Evolutionary conservation across 2,888 invertebrate species (phyloP), one percentile per base, ranked within the genome.

Genomic region (Dicranocentrus wangi): DNA sequence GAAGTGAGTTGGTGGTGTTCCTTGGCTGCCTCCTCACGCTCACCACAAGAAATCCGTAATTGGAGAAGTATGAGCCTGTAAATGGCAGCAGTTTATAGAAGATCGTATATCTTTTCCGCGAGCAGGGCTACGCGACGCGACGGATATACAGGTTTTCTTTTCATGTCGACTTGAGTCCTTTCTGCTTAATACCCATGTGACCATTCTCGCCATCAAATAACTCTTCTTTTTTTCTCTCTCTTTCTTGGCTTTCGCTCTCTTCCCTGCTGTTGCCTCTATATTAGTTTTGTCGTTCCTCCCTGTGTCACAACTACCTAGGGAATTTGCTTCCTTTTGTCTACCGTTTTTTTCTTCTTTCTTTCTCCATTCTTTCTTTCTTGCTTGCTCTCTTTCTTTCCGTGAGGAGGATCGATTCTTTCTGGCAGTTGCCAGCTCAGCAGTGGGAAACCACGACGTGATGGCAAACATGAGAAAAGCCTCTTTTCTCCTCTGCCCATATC

Each of bases 1-100:
- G n/a, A n/a, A n/a, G n/a, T n/a, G n/a, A n/a, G n/a, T n/a, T n/a
- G n/a, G n/a, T 66, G 58, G 43, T 39, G 28, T 43, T 58, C 17
- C 28, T 53, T 69, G 28, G 58, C 51, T 47, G n/a, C n/a, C n/a
- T n/a, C n/a, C 58, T 69, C 63, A 77, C 75, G 7, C 81, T 81
- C 81, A 82, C 83, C 83, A 83, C 84, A 84, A 83, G 85, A 83
- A 85, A 82, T 85, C 83, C 81, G 83, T 85, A 85, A 85, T 84
- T 85, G 83, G 85, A 83, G 83, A 81, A 84, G 82, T 82, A 83
- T 83, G 82, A 82, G 80, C 77, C 83, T 83, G 85, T 83, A 85
- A 85, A 83, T 85, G 85, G 83, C 81, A 83, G 84, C 65, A 73
- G 76, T 72, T 80, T 77, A 72, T 79, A 78, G 61, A 66, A 71